phyloP scores from a whole-genome alignment of 2,888 invertebrate species.

The Leptinotarsa haldemani region DNA sequence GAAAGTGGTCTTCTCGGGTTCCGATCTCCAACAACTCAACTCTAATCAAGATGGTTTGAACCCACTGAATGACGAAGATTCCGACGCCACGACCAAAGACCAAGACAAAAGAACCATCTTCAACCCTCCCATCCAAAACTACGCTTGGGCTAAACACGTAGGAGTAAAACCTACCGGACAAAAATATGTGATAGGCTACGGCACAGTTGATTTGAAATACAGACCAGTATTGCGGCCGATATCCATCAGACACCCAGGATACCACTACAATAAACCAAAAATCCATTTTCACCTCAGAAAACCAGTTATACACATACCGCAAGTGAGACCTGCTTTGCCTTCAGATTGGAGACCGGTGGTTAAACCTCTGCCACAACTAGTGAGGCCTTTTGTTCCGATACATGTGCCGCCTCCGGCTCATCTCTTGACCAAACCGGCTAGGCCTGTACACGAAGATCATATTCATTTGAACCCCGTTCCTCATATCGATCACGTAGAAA shows the following conservation, averaged over 20 bases:
- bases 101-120: constrained; percentile 61
- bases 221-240: constrained; percentile 56
- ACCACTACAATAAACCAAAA: constrained; percentile 50
- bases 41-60: constrained; percentile 52
- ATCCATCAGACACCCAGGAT: constrained; percentile 47
- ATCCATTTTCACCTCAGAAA: constrained; percentile 47
- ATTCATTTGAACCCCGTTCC: constrained; percentile 44
- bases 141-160: constrained; percentile 59
- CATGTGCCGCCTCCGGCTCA: constrained; percentile 38
- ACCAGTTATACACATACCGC: constrained; percentile 41
- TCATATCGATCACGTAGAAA: constrained; percentile 48
- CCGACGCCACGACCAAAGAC: constrained; percentile 48
- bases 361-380: constrained; percentile 27
- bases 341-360: constrained; percentile 35
- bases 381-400: constrained; percentile 44
- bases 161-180: constrained; percentile 55
- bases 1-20: constrained; percentile 46
- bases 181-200: constrained; percentile 57
- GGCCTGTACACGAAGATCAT: constrained; percentile 37
- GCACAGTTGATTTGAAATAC: constrained; percentile 56
- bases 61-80: constrained; percentile 56
- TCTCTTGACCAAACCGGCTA: constrained; percentile 28
- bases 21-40: constrained; percentile 49
- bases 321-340: constrained; percentile 32
- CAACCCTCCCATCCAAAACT: constrained; percentile 45